Conservation (phyloP, 2,888 invertebrate species). For the Xanthia icteritia region DNA sequence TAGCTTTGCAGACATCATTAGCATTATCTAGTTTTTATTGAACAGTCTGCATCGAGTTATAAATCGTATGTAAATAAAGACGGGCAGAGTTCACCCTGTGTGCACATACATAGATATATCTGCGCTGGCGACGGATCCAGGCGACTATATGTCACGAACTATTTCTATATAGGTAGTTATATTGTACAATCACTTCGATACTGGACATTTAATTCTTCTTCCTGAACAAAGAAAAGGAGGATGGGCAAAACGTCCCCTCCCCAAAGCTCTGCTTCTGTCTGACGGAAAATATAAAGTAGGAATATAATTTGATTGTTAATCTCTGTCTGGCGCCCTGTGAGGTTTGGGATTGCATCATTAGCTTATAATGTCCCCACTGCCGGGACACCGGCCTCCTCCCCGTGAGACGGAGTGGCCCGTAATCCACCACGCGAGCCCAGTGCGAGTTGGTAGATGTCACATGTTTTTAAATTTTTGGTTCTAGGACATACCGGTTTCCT, state of each 20-base stretch:
- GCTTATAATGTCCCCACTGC: too few relatives aligned
- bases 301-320: neutral
- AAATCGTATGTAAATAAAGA: slow-evolving; percentile 25
- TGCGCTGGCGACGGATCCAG: slow-evolving; percentile 2
- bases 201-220: neutral
- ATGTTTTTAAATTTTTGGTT: too few relatives aligned
- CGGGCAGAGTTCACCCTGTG: slow-evolving; percentile 29
- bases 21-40: slow-evolving; percentile 31
- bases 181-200: neutral
- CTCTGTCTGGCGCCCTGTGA: neutral
- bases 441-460: too few relatives aligned
- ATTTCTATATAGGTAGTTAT: neutral
- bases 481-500: too few relatives aligned
- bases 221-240: neutral
- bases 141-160: slow-evolving; percentile 29
- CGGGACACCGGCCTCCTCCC: too few relatives aligned
- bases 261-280: too few relatives aligned
- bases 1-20: slow-evolving; percentile 8
- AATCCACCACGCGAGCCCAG: too few relatives aligned
- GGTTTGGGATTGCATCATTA: too few relatives aligned
- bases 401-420: too few relatives aligned
- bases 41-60: slow-evolving; percentile 3
- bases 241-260: neutral
- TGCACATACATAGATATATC: neutral
- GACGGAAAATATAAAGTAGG: neutral